Base-by-base conservation (phyloP, 2,113 vertebrate genomes). In the Ascaphus truei region DNA sequence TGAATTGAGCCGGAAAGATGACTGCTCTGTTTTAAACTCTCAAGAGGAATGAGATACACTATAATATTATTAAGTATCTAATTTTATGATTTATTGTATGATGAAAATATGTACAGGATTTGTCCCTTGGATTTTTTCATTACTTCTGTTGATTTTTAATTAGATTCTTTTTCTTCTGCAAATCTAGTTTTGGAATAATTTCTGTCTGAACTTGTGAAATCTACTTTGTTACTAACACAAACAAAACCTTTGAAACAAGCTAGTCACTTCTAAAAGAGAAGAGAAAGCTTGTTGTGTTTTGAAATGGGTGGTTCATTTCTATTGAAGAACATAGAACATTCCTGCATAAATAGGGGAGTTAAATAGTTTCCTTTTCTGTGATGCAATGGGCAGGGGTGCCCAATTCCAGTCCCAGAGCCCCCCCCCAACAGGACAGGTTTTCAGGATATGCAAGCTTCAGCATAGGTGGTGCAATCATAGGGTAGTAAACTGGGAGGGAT, bases 1-100 rank as follows among this genome's bases (percentile, higher is more conserved):
- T n/a, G 64, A 36, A 47, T 53, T 73, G 62, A 72, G 11, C 73
- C 6, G 64, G 27, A 41, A 61, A 62, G 75, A 18, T 65, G 7
- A 31, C 15, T 60, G 12, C 12, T 76, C 71, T 71, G 31, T 73
- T 74, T 31, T 71, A 61, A 69, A 61, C 43, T 78, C 30, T 78
- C 34, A 58, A 33, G 33, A 68, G 62, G 20, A 66, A 41, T 56
- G 34, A 31, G 34, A 29, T 6, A 56, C 63, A 56, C 7, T 43
- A 27, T 12, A 45, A 12, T 9, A 50, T 22, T 56, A 36, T 53
- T 29, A 65, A 65, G n/a, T 16, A 63, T 43, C 37, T 56, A 66
- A 56, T 67, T 15, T 8, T 1, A 73, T 57, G 1, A 26, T 64
- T 36, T 1, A 63, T 0, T 22, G 68, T 62, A 2, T 31, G 51